Base-by-base conservation (phyloP, 1,140 invertebrate species). In the Halotydeus destructor region DNA sequence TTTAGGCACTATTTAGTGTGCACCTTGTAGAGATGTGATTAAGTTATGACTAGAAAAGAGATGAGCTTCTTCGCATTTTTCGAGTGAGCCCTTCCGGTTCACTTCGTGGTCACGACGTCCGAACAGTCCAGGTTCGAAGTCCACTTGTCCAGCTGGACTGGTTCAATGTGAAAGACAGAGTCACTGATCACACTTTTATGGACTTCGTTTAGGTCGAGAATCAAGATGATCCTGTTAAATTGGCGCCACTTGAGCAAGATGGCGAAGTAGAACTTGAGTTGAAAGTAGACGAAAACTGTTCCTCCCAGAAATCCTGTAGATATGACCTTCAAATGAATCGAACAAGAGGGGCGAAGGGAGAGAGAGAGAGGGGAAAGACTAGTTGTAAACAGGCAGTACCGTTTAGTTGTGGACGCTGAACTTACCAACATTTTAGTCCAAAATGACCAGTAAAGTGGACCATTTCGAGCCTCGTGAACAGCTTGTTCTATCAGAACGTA, bases 241-340 rank as follows among this genome's bases (percentile, higher is more conserved):
- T 82, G 78, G 54, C 79, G 72, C 86, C 86, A 94, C 54, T 83
- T 70, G 54, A 76, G 72, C 60, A 83, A 88, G 28, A 91, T 67
- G 59, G 82, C 75, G 54, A 86, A 67, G 62, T 94, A 94, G 64
- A 86, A 79, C 57, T 83, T 81, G 59, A 84, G 89, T 61, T 93
- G 86, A 48, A 93, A 85, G 56, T 89, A 91, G 82, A 93, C 89
- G 58, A 91, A 93, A 30, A 91, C 82, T 40, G 86, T 70, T 22
- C 84, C 84, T 19, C 85, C 85, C 12, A 82, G 86, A 54, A 89
- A 84, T 32, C 86, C 86, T 40, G 93, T 86, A 25, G 83, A 82
- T 14, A 93, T 83, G 25, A 52, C 47, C 42, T 38, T 12, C 16
- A n/a, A n/a, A 4, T 22, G 19, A 5, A 28, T 3, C 16, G 5